phyloP scores from a whole-genome alignment of 2,797 vertebrate genomes.

The Artibeus lituratus region DNA sequence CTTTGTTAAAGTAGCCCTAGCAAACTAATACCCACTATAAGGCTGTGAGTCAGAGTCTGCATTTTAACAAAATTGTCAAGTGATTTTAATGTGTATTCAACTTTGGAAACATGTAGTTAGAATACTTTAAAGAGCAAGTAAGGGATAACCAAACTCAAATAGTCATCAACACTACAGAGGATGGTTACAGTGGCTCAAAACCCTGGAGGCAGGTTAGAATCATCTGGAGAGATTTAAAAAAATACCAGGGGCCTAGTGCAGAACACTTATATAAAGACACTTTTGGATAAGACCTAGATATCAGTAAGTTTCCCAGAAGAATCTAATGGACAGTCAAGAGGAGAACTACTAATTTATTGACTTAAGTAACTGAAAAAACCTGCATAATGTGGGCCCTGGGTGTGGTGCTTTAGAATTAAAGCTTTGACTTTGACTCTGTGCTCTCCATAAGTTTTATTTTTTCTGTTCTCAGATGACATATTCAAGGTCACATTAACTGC shows the following conservation, averaged over 20 bases:
- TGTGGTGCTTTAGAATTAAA: neutral
- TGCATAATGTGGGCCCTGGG: neutral
- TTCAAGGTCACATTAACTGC: neutral
- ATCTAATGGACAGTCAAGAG: neutral
- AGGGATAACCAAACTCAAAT: neutral
- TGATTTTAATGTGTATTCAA: neutral
- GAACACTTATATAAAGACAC: neutral
- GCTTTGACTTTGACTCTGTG: neutral
- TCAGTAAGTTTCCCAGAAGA: neutral
- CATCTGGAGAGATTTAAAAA: neutral
- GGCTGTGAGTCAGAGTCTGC: neutral
- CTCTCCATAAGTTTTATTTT: neutral
- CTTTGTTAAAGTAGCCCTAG: neutral
- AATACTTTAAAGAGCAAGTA: neutral
- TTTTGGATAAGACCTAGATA: neutral
- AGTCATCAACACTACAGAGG: neutral
- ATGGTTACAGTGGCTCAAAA: neutral
- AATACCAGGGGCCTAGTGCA: neutral
- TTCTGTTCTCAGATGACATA: neutral
- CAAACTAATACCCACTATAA: neutral
- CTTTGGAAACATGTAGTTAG: neutral
- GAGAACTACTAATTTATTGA: conserved; percentile 4
- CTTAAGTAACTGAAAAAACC: neutral
- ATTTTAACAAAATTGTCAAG: conserved; percentile 3
- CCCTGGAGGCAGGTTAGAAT: neutral